These are phyloP conservation scores for Silurus meridionalis DNA, from an alignment of 2,113 vertebrate genomes.

Conservation along the genomic window DNA sequence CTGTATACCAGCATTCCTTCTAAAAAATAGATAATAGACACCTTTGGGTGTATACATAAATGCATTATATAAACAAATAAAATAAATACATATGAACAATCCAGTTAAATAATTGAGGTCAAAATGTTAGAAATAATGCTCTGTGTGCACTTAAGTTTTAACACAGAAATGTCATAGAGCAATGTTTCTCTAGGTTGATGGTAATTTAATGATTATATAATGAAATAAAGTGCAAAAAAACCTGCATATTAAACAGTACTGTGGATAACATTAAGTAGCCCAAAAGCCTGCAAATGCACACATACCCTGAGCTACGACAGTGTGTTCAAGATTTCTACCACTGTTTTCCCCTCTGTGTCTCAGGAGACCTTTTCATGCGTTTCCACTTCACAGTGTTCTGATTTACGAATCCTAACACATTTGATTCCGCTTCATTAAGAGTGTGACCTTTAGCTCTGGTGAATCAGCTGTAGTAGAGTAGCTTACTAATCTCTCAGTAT, in stretches of 20 bases:
- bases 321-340: not conserved
- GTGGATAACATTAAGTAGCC: not conserved
- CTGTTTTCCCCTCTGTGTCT: not conserved
- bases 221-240: not conserved
- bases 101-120: not conserved
- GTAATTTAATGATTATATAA: not conserved
- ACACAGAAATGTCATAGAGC: not conserved
- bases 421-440: conserved; percentile 12
- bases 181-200: not conserved
- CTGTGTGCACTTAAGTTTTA: not conserved
- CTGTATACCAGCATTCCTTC: no score
- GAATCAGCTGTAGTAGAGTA: not conserved
- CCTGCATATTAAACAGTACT: not conserved
- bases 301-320: not conserved
- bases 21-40: no score
- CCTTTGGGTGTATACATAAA: no score
- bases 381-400: conserved; percentile 12
- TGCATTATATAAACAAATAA: no score
- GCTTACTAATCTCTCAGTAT: no score
- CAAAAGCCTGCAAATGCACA: not conserved
- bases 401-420: not conserved
- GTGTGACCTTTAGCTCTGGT: conserved; percentile 23
- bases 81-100: no score
- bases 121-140: not conserved
- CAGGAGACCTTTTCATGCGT: not conserved